Base-by-base conservation (phyloP, 2,797 vertebrate genomes). In the Oryzias sinensis region DNA sequence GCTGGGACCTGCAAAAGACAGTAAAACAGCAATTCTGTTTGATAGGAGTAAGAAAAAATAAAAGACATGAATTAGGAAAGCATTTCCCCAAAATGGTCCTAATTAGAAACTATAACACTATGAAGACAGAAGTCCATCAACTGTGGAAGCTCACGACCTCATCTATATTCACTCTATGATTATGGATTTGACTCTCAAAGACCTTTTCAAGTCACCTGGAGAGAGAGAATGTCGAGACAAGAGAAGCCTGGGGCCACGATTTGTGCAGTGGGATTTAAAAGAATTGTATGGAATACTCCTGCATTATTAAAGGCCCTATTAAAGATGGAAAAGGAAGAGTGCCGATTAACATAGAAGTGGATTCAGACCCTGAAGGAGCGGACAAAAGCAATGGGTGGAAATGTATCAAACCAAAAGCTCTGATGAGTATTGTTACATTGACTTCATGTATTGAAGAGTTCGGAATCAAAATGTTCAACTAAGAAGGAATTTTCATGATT, bases 91-190 rank as follows among this genome's bases (percentile, higher is more conserved):
- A 68, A 72, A 62, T 68, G 72, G 65, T 63, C 68, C 74, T 85
- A 86, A 87, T 86, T 84, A 83, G 77, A 68, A 85, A 83, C 79
- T 81, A 79, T 81, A 83, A 86, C 82, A 81, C 70, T 76, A 76
- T 56, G 63, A 73, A 69, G 80, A 85, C 64, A 77, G 65, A 72
- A 65, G 74, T 72, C 74, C 85, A 84, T 87, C 70, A 81, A 72
- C 79, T 79, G 70, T 7, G 0, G 56, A 41, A 82, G 72, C 82
- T 82, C 77, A 87, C 80, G 76, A 75, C 69, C 85, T 88, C 79
- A 87, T 85, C 79, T 83, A 18, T 16, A 56, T 70, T 76, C 73
- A 65, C 69, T 55, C 49, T 49, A 68, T 62, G 81, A 77, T 84
- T 79, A 79, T 70, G 48, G 67, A 72, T 73, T 70, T 68, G 65